phyloP scores from a whole-genome alignment of 2,113 vertebrate species.

The Phasianus colchicus region DNA sequence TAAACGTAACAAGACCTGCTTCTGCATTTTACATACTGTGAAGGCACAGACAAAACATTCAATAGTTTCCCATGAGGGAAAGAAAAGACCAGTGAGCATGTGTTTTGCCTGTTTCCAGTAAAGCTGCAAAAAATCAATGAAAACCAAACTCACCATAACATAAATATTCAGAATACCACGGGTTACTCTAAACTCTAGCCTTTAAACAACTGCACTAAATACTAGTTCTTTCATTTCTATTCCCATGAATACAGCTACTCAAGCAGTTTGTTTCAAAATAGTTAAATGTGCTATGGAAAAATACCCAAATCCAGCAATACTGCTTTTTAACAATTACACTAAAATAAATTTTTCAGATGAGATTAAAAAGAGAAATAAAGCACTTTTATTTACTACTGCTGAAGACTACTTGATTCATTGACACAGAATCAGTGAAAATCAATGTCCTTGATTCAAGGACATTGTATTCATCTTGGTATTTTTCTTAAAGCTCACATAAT shows the following conservation, averaged over 20 bases:
- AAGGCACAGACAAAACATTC: background rate
- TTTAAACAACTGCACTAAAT: background rate
- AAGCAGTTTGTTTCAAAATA: background rate
- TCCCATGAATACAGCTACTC: background rate
- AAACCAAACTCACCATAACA: background rate
- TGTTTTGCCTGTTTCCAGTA: background rate
- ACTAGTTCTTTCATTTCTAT: background rate
- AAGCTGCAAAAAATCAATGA: background rate
- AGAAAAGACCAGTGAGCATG: background rate
- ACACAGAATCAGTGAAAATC: too few species aligned
- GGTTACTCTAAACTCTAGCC: background rate
- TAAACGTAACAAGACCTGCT: background rate
- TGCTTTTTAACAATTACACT: background rate
- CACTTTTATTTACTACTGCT: background rate
- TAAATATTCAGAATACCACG: background rate
- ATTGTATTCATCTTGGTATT: background rate
- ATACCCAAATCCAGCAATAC: background rate
- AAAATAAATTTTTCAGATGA: background rate
- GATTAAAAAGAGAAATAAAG: background rate
- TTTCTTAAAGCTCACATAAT: background rate
- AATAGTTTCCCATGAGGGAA: background rate
- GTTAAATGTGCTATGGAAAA: background rate
- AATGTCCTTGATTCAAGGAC: too few species aligned
- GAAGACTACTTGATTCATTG: background rate
- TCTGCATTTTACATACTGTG: background rate